phyloP scores from a whole-genome alignment of 92 coral and sea anemone species.

The Heliopora coerulea region DNA sequence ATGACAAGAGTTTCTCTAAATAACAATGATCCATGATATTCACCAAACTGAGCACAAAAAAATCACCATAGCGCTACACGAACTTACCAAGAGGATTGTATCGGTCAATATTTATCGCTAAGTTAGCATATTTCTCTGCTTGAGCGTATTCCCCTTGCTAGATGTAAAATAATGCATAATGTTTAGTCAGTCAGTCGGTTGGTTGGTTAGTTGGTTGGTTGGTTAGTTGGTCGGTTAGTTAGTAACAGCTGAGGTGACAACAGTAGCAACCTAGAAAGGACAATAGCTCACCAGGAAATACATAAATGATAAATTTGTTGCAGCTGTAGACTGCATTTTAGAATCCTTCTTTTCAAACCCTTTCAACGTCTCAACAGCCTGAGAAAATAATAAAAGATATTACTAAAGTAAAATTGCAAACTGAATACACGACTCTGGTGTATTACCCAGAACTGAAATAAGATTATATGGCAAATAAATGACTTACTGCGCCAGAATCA shows the following conservation, averaged over 20 bases:
- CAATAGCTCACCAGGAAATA: constrained; percentile 76
- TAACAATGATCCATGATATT: too few relatives aligned
- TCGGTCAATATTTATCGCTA: constrained; percentile 92
- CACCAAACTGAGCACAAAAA: too few relatives aligned
- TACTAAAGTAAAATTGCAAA: background rate
- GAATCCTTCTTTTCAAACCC: constrained; percentile 99
- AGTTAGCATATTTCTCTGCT: constrained; percentile 96
- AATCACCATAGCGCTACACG: too few relatives aligned
- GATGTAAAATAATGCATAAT: background rate
- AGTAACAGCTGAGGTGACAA: too few relatives aligned
- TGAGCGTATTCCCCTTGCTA: constrained; percentile 90
- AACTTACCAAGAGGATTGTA: constrained; percentile 91
- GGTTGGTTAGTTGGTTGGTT: too few relatives aligned
- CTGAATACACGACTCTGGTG: too few relatives aligned
- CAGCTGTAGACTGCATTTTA: constrained; percentile 94
- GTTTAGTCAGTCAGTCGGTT: too few relatives aligned
- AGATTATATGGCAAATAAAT: too few relatives aligned
- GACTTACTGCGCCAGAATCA: too few relatives aligned
- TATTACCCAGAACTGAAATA: too few relatives aligned
- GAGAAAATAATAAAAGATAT: background rate
- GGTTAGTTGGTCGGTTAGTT: too few relatives aligned
- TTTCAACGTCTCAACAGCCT: constrained; percentile 94
- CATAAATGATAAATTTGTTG: constrained; percentile 89
- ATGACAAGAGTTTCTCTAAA: too few relatives aligned
- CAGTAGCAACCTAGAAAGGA: background rate